Base-by-base conservation (phyloP, 2,888 invertebrate genomes). In the Furcula furcula region DNA sequence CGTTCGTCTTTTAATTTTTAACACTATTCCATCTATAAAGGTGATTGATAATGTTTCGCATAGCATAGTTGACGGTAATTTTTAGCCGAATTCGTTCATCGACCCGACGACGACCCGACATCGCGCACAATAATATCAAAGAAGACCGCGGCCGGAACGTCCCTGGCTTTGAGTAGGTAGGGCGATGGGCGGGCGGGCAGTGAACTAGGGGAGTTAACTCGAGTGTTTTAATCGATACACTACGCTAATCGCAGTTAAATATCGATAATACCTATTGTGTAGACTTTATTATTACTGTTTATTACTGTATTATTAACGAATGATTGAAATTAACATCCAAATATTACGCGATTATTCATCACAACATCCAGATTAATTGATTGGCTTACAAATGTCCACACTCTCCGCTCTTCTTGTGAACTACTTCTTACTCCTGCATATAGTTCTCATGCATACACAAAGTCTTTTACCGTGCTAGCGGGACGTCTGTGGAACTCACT, bases 31-130 rank as follows among this genome's bases (percentile, higher is more conserved):
- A 49, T 47, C 30, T 36, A 40, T 56, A 55, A 36, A 46, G 41
- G 40, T 38, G 40, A 32, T 36, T 38, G 35, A 45, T 50, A 54
- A 54, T 61, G 49, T 50, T 57, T 50, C 46, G 40, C 53, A 64
- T 63, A 59, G 57, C 65, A 65, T 74, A 65, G 59, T 70, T 61
- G 41, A 52, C 56, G 60, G 49, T 69, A 62, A 67, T 76, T 65
- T 69, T 48, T 55, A 42, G 45, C 52, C 64, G 42, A 69, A 72
- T 67, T 75, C 67, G 74, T 67, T 64, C 79, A 78, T 82, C 71
- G 72, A 76, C 66, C 70, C 69, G 65, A 56, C 79, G 77, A 82
- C 71, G 72, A 76, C 66, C 70, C 69, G 65, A 56, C 58, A 65
- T 72, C 58, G 55, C 63, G 65, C 54, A 65, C 63, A 59, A 69